Conservation (phyloP, 2,113 vertebrate genomes). For the Alligator sinensis region DNA sequence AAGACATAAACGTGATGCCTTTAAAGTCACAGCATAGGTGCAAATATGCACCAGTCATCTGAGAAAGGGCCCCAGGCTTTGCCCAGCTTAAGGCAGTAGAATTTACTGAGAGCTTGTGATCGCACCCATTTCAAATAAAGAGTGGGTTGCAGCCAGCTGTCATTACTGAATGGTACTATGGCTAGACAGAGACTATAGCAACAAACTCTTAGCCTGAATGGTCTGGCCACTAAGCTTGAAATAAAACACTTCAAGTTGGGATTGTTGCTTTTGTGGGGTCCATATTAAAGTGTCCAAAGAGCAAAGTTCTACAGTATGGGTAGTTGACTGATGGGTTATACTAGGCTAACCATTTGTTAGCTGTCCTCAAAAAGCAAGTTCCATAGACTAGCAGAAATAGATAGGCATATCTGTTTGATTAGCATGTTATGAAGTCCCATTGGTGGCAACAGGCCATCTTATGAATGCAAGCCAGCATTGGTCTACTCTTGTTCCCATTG, state of each 20-base stretch:
- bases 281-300: not conserved
- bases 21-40: not conserved
- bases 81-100: rapidly evolving
- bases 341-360: not conserved
- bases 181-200: rapidly evolving
- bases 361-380: not conserved
- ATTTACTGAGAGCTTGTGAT: not conserved
- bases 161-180: rapidly evolving
- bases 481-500: not conserved
- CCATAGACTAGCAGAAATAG: not conserved
- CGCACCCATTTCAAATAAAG: not conserved
- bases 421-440: not conserved
- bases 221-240: not conserved
- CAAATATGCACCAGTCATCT: not conserved
- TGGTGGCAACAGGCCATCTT: not conserved
- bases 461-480: not conserved
- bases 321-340: not conserved
- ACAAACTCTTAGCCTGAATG: not conserved
- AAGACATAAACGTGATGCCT: rapidly evolving
- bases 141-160: not conserved
- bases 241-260: too few species aligned
- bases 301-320: too few species aligned
- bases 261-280: not conserved
- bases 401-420: not conserved
- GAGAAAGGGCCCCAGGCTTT: not conserved